Evolutionary conservation across 2,113 vertebrate genomes (phyloP).

Genomic region (Tachuris rubrigastra): DNA sequence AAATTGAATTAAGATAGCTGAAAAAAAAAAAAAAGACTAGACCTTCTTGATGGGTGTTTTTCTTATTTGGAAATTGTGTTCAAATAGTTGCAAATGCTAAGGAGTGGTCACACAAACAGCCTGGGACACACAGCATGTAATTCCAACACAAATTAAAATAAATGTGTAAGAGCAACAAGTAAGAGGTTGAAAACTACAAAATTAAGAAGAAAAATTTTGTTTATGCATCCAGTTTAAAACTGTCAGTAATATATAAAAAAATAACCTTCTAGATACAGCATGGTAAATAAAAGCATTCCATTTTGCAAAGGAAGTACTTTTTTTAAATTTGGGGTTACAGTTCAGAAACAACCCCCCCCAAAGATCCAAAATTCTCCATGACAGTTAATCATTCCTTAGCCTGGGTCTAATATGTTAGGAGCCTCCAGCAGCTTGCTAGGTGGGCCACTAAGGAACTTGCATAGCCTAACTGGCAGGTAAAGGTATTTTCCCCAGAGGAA

Average conservation of each 20-base stretch:
- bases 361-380: neutral
- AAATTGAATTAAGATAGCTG: neutral
- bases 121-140: neutral
- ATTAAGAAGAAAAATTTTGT: neutral
- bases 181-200: neutral
- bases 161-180: neutral
- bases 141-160: neutral
- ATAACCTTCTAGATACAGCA: neutral
- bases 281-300: neutral
- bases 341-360: neutral
- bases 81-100: neutral
- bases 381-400: neutral
- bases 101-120: neutral
- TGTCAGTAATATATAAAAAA: neutral
- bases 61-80: neutral
- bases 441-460: neutral
- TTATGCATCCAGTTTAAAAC: neutral
- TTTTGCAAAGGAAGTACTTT: neutral
- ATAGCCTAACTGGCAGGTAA: neutral
- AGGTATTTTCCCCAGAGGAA: constrained; percentile 51
- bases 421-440: constrained; percentile 17
- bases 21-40: neutral
- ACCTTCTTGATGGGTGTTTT: neutral
- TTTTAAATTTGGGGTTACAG: neutral
- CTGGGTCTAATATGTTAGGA: neutral